Base-by-base conservation (phyloP, 2,888 invertebrate genomes). In the Tanytarsus gracilentus region DNA sequence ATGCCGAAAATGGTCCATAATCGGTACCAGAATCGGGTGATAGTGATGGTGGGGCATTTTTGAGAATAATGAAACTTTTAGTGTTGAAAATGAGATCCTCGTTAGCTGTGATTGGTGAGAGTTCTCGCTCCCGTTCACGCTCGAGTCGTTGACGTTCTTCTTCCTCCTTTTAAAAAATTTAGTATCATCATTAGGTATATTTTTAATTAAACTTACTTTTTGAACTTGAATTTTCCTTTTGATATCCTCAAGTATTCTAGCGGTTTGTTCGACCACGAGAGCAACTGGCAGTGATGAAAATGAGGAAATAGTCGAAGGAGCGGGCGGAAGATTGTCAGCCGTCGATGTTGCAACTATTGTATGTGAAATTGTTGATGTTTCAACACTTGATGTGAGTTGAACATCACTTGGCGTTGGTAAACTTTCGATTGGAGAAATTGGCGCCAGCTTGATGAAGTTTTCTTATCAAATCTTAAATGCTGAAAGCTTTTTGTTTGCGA, bases 1-100 rank as follows among this genome's bases (percentile, higher is more conserved):
- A 58, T 3, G 58, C 58, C 18, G 58, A 58, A 16, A 55, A 55
- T n/a, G 58, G 58, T 14, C 33, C 55, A 27, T 58, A 58, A 23
- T 58, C 58, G 2, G 58, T 58, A n/a, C 58, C 58, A 2, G 58
- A 58, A 21, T 58, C 58, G 1, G 58, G 48, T 9, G 58, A 58
- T 7, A 58, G 21, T 26, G 49, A 58, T 9, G 48, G n/a, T 18
- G 29, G 29, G 6, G n/a, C 16, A 27, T 27, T 49, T 27, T 30
- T 51, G 9, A 58, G 23, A 14, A 58, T 44, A 11, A 58, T 27
- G 16, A 58, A 58, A 27, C 58, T 58, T 16, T 27, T 39, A 1
- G 39, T 26, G n/a, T n/a, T n/a, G 14, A 48, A 48, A 48, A 48
- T 48, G 7, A 8, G 21, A 4, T 48, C 48, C 3, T 48, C 48